Evolutionary conservation across 2,113 vertebrate species (phyloP), one percentile per base, ranked within the genome.

Genomic region (Gobius niger): DNA sequence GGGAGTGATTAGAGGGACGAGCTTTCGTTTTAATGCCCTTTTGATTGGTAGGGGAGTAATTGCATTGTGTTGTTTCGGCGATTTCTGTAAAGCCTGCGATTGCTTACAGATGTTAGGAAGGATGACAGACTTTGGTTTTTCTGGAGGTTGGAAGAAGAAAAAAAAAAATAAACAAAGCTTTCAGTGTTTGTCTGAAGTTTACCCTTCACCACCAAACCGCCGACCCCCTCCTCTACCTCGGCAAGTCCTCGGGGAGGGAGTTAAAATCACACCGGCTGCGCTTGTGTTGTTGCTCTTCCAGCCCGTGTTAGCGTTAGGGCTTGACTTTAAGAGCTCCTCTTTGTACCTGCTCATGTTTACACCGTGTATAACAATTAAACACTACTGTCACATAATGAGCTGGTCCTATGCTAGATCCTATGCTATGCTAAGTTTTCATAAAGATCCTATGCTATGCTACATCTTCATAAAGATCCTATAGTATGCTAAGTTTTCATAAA

Each of bases 71-170:
- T 81, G 76, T 66, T 34, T 9, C 13, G 54, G 75, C 50, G 65
- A 18, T 60, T 53, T 68, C 9, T 18, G 76, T 80, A 77, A 88
- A 15, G 73, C 81, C 72, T 61, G 70, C 76, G 82, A 91, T 92
- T 90, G 84, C 86, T 93, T 88, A 84, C 90, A 92, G 88, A 92
- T 92, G 91, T 89, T 88, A 84, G 83, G 85, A 82, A 67, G 77
- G 83, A 87, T 82, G 86, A 82, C 83, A 85, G 80, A 88, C 84
- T 82, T 69, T 84, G 75, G 73, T 80, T 84, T 91, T 88, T 85
- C 68, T 49, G 67, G 75, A 80, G 82, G 75, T 81, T 79, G 69
- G 81, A 68, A 68, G 18, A 75, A 82, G 80, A 85, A 92, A 89
- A 85, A 75, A 82, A 81, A 85, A 92, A 89, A 85, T 82, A 92